Conservation (phyloP, 2,888 invertebrate genomes). For the Tenodera sinensis region DNA sequence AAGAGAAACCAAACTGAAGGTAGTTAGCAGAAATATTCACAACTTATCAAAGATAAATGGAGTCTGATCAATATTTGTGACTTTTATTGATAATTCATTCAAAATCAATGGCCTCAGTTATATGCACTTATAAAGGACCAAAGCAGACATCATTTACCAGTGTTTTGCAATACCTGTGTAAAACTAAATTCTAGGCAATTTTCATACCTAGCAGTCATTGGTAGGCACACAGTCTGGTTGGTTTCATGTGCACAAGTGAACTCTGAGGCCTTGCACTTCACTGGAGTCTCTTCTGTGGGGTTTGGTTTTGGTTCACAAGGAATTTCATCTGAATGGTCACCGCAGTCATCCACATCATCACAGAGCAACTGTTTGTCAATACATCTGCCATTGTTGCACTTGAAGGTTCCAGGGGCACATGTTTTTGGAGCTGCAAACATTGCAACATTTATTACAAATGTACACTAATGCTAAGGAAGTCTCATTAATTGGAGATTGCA, state of each 20-base stretch:
- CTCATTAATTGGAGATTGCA: neutral
- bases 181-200: neutral
- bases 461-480: no score
- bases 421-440: constrained; percentile 22
- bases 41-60: no score
- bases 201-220: constrained; percentile 36
- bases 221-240: constrained; percentile 44
- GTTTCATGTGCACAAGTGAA: constrained; percentile 46
- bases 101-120: no score
- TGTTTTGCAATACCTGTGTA: neutral
- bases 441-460: neutral
- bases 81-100: no score
- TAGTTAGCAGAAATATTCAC: no score
- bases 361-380: constrained; percentile 53
- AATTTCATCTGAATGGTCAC: constrained; percentile 26
- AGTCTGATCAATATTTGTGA: no score
- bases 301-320: constrained; percentile 25
- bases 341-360: constrained; percentile 56
- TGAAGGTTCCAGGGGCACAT: constrained; percentile 50
- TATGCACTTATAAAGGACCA: no score
- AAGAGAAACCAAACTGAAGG: no score
- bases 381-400: constrained; percentile 54
- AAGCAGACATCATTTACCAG: no score
- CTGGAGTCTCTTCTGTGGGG: constrained; percentile 8
- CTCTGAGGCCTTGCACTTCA: constrained; percentile 46